Evolutionary conservation across 2,888 invertebrate species (phyloP).

Genomic region (Zelleria hepariella): DNA sequence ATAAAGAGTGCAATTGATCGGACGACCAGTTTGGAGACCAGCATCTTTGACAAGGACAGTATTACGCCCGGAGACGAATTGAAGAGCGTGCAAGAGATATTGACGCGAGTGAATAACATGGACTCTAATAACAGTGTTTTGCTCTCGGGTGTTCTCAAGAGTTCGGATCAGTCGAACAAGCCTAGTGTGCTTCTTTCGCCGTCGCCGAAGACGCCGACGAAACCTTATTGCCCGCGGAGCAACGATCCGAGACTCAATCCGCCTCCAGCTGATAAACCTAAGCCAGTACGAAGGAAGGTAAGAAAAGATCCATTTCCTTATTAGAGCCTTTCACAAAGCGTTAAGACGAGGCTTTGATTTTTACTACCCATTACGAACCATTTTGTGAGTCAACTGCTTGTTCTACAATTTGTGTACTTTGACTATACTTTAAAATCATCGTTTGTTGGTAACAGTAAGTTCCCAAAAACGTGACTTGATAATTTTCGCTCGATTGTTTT

Average conservation of each 20-base stretch:
- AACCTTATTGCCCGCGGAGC: slow-evolving; percentile 27
- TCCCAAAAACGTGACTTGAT: too few species aligned
- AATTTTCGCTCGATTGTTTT: too few species aligned
- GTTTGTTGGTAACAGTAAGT: too few species aligned
- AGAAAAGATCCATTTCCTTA: slow-evolving; percentile 22
- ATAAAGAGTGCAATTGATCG: slow-evolving; percentile 68
- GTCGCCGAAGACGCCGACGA: slow-evolving; percentile 23
- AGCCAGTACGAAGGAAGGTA: slow-evolving; percentile 68
- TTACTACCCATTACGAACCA: too few species aligned
- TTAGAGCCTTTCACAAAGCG: not conserved
- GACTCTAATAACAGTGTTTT: slow-evolving; percentile 66
- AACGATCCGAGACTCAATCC: slow-evolving; percentile 62
- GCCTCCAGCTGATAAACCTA: slow-evolving; percentile 60
- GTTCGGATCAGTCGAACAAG: slow-evolving; percentile 26
- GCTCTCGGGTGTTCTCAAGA: slow-evolving; percentile 57
- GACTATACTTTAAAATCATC: too few species aligned
- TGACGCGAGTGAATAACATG: slow-evolving; percentile 67
- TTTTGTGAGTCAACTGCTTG: too few species aligned
- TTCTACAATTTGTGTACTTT: too few species aligned
- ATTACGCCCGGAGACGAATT: slow-evolving; percentile 54
- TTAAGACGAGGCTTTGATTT: too few species aligned
- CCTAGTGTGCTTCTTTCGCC: slow-evolving; percentile 25
- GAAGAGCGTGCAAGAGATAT: slow-evolving; percentile 61
- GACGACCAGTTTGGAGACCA: slow-evolving; percentile 60
- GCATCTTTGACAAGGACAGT: slow-evolving; percentile 54